Percentiles rank a stretch among this genome's conserved stretches.
Conservation (phyloP, 1,140 invertebrate species). For the Stenopsyche tienmushanensis region DNA sequence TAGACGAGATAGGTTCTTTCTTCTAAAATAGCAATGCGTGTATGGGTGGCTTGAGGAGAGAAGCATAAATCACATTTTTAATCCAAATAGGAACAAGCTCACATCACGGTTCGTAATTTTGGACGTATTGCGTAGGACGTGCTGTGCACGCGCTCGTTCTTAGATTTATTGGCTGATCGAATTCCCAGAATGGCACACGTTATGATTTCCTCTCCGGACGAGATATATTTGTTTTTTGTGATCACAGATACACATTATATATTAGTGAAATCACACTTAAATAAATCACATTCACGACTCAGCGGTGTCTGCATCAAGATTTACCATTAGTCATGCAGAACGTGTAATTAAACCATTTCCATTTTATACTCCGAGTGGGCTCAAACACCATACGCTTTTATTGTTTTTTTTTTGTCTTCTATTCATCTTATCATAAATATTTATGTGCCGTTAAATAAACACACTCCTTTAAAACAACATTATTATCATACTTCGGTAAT, state of each 20-base stretch:
- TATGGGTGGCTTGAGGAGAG: no score
- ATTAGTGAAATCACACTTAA: conserved; percentile 18
- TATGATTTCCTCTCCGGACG: conserved; percentile 26
- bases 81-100: no score
- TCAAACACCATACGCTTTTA: conserved; percentile 8
- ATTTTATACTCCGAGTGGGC: conserved; percentile 35
- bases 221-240: conserved; percentile 5
- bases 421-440: conserved; percentile 1
- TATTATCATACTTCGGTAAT: background rate
- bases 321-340: conserved; percentile 37
- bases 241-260: conserved; percentile 4
- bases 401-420: conserved; percentile 2
- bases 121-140: conserved; percentile 11
- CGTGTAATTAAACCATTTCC: conserved; percentile 40
- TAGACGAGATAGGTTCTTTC: no score
- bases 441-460: background rate
- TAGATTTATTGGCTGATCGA: conserved; percentile 33
- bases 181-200: conserved; percentile 17
- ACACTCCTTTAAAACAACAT: background rate
- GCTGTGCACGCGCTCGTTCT: conserved; percentile 9
- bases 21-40: no score
- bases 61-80: no score
- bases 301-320: conserved; percentile 37
- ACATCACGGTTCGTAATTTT: no score
- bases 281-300: conserved; percentile 39